phyloP scores from a whole-genome alignment of 2,888 invertebrate species.

The Drosophila mulleri region DNA sequence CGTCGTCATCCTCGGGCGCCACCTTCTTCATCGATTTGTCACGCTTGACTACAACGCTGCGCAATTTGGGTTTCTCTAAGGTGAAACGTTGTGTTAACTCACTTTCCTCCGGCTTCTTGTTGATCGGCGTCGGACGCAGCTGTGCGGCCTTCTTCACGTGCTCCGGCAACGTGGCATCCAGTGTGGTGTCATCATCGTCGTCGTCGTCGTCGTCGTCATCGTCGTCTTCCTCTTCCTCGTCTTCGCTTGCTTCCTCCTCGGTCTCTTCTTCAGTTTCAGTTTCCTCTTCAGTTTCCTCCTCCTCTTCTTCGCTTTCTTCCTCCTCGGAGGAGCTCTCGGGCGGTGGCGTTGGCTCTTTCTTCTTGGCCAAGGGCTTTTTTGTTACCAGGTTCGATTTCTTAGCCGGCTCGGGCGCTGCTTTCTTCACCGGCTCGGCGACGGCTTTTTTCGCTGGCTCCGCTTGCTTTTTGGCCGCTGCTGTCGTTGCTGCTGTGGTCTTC shows the following conservation, averaged over 20 bases:
- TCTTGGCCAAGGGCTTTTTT: slow-evolving; percentile 70
- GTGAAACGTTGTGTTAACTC: slow-evolving; percentile 84
- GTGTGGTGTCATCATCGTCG: slow-evolving; percentile 61
- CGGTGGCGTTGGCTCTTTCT: slow-evolving; percentile 83
- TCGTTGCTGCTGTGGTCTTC: slow-evolving; percentile 41
- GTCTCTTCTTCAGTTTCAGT: slow-evolving; percentile 68
- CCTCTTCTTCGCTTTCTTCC: slow-evolving; percentile 57
- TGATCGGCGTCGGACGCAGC: slow-evolving; percentile 71
- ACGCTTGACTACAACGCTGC: slow-evolving; percentile 83
- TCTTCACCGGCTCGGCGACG: slow-evolving; percentile 56
- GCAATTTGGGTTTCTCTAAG: slow-evolving; percentile 83
- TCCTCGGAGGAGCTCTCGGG: slow-evolving; percentile 75
- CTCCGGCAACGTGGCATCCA: slow-evolving; percentile 70
- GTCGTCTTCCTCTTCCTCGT: slow-evolving; percentile 57
- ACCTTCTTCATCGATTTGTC: slow-evolving; percentile 83
- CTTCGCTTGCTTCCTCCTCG: slow-evolving; percentile 68
- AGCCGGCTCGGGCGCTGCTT: slow-evolving; percentile 48
- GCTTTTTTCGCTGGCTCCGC: slow-evolving; percentile 53
- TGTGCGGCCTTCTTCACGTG: slow-evolving; percentile 70
- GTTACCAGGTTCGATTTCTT: slow-evolving; percentile 50
- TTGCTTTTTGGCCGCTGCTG: slow-evolving; percentile 48
- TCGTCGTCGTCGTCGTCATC: slow-evolving; percentile 62
- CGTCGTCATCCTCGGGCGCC: slow-evolving; percentile 81
- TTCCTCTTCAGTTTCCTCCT: slow-evolving; percentile 17
- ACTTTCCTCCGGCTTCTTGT: slow-evolving; percentile 80